Conservation (phyloP, 2,888 invertebrate species). For the Amitus sp. region DNA sequence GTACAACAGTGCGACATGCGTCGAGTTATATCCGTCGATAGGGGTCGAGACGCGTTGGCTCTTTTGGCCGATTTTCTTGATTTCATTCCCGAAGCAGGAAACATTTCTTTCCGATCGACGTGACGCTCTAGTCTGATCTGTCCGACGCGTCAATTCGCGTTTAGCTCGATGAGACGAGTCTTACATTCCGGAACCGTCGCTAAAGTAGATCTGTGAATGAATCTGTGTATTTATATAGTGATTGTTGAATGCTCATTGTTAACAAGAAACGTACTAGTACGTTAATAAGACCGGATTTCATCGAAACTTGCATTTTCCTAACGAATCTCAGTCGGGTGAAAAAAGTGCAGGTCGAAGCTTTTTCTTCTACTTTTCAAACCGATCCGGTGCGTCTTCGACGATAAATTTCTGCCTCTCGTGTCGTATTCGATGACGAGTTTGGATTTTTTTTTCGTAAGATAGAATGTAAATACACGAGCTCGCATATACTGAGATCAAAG, state of each 20-base stretch:
- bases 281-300: slow-evolving; percentile 40
- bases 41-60: slow-evolving; percentile 2
- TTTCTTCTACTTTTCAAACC: too few relatives aligned
- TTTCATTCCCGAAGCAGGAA: background rate
- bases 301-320: background rate
- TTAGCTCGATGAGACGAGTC: background rate
- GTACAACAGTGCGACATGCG: slow-evolving; percentile 21
- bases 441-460: too few relatives aligned
- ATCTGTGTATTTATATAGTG: slow-evolving; percentile 38
- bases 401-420: too few relatives aligned
- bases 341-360: too few relatives aligned
- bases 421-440: too few relatives aligned
- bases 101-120: slow-evolving; percentile 11
- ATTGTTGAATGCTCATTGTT: slow-evolving; percentile 55
- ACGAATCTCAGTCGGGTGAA: too few relatives aligned
- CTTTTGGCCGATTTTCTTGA: background rate
- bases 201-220: slow-evolving; percentile 6
- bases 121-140: slow-evolving; percentile 20
- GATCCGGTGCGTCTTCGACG: too few relatives aligned
- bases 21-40: slow-evolving; percentile 18
- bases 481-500: too few relatives aligned
- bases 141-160: background rate
- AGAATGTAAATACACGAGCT: too few relatives aligned
- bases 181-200: slow-evolving; percentile 45
- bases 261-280: slow-evolving; percentile 59